Percentiles rank a stretch among this genome's conserved stretches.
These are phyloP conservation scores for Chlorops oryzae DNA, from an alignment of 1,140 invertebrate genomes.

Conservation along the genomic window DNA sequence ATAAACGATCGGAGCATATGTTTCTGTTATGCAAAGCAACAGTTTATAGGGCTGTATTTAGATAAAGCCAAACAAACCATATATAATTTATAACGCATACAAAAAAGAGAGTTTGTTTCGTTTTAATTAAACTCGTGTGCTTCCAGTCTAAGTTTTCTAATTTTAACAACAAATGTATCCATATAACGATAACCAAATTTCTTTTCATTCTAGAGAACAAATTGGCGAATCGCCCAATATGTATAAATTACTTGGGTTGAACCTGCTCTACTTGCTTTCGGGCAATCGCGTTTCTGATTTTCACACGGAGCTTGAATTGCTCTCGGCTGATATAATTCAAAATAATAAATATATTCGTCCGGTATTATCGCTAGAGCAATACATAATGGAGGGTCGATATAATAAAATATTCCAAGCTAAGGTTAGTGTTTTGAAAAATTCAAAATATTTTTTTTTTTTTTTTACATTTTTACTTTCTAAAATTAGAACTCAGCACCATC, in stretches of 20 bases:
- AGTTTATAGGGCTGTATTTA: too few relatives aligned
- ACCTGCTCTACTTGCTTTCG: slow-evolving; percentile 90
- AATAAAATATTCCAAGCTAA: slow-evolving; percentile 75
- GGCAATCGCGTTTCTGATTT: slow-evolving; percentile 98
- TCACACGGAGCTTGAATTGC: slow-evolving; percentile 92
- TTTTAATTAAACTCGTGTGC: too few relatives aligned
- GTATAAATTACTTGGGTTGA: slow-evolving; percentile 91
- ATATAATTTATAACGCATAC: too few relatives aligned
- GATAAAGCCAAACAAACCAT: too few relatives aligned
- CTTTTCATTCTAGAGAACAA: slow-evolving; percentile 55
- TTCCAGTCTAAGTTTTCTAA: too few relatives aligned
- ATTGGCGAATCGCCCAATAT: slow-evolving; percentile 90
- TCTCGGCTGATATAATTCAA: slow-evolving; percentile 89
- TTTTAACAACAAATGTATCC: too few relatives aligned
- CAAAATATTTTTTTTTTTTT: background rate
- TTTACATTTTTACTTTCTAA: slow-evolving; percentile 2
- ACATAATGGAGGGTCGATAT: slow-evolving; percentile 98
- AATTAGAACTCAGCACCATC: slow-evolving; percentile 88
- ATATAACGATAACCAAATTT: too few relatives aligned
- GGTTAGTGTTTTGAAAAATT: slow-evolving; percentile 28
- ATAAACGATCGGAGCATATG: background rate
- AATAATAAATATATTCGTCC: slow-evolving; percentile 92
- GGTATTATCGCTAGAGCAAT: slow-evolving; percentile 93
- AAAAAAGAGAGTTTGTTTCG: too few relatives aligned
- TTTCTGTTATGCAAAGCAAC: background rate